These are phyloP conservation scores for Noctua janthe DNA, from an alignment of 2,888 invertebrate genomes.

Conservation along the genomic window DNA sequence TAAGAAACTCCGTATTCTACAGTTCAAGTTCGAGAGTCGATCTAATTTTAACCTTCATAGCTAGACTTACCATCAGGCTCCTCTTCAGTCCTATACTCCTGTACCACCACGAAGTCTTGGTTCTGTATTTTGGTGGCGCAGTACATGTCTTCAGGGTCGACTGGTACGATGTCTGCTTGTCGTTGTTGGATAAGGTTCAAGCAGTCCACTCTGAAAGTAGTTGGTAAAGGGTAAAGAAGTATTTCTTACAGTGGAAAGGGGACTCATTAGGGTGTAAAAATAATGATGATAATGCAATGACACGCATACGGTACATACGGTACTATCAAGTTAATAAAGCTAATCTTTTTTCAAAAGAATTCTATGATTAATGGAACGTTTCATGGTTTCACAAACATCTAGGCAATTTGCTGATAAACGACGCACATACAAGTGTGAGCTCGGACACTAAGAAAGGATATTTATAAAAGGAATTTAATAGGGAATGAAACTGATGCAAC, in stretches of 20 bases:
- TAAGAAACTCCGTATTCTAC: background rate
- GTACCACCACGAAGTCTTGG: conserved; percentile 94
- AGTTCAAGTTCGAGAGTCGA: background rate
- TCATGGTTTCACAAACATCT: background rate
- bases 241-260: background rate
- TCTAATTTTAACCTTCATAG: background rate
- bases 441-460: background rate
- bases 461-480: background rate
- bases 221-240: background rate
- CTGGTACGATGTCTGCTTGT: conserved; percentile 95
- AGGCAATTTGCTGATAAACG: background rate
- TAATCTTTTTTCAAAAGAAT: background rate
- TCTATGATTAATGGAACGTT: background rate
- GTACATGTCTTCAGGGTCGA: conserved; percentile 97
- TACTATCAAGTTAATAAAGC: background rate
- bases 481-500: no score
- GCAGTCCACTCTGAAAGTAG: conserved; percentile 92
- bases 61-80: conserved; percentile 92
- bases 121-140: conserved; percentile 93
- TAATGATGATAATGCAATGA: background rate
- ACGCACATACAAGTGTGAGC: background rate
- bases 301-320: background rate
- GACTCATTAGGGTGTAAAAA: background rate
- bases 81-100: conserved; percentile 94
- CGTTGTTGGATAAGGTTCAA: conserved; percentile 93